phyloP scores from a whole-genome alignment of 35 echinoderm and acorn worm genomes.

The Apostichopus parvimensis region DNA sequence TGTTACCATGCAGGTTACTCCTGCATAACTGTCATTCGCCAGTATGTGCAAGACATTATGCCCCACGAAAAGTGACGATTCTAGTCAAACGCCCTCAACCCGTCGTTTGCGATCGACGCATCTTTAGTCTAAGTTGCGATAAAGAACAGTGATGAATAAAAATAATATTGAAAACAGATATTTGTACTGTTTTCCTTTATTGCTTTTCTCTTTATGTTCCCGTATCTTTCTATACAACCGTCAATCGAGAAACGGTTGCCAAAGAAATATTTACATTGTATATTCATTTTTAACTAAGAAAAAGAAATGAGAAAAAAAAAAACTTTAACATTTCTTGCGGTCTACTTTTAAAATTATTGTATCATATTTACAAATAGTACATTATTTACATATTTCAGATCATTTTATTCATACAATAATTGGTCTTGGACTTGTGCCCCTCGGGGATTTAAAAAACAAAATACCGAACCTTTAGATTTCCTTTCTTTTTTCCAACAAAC shows the following conservation, averaged over 20 bases:
- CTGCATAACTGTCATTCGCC: too few relatives aligned
- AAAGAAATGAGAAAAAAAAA: too few relatives aligned
- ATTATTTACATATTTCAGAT: slow-evolving; percentile 36
- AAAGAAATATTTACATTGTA: not conserved
- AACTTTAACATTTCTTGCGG: too few relatives aligned
- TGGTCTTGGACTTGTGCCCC: not conserved
- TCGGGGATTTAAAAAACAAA: not conserved
- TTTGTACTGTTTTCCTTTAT: not conserved
- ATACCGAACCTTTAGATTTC: not conserved
- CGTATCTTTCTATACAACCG: not conserved
- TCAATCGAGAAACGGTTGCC: not conserved
- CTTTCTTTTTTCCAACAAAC: not conserved
- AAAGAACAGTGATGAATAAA: not conserved
- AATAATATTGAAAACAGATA: not conserved
- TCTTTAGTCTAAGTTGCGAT: too few relatives aligned
- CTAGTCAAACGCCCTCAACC: too few relatives aligned
- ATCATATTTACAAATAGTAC: slow-evolving; percentile 20
- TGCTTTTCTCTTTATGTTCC: not conserved
- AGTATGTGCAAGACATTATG: too few relatives aligned
- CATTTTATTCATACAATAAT: not conserved
- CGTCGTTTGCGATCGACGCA: too few relatives aligned
- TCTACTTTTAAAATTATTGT: too few relatives aligned
- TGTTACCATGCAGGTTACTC: too few relatives aligned
- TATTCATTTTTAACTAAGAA: too few relatives aligned
- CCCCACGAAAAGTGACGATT: too few relatives aligned